phyloP scores from a whole-genome alignment of 2,888 invertebrate species.

The Strigamia transsilvanica region DNA sequence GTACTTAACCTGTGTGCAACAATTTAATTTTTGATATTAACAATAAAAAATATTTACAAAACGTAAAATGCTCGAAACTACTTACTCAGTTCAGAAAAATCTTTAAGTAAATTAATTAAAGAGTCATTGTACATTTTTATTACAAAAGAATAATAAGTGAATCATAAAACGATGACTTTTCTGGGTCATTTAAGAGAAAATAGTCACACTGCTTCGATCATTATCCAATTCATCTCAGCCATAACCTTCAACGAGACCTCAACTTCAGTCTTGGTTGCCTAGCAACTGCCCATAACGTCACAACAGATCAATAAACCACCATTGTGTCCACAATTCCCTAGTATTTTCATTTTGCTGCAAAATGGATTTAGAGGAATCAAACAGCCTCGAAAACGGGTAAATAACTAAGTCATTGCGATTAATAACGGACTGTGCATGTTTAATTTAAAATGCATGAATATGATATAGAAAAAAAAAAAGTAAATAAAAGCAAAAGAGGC shows the following conservation, averaged over 20 bases:
- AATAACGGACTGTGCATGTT: not conserved
- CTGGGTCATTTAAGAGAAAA: not conserved
- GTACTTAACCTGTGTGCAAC: not conserved
- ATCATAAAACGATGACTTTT: not conserved
- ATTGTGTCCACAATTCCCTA: not conserved
- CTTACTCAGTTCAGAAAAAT: too few species aligned
- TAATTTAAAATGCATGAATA: not conserved
- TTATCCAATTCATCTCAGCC: not conserved
- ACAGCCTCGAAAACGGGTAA: not conserved
- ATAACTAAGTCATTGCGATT: not conserved
- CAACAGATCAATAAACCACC: constrained; percentile 35
- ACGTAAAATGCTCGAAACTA: too few species aligned
- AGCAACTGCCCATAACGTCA: constrained; percentile 12
- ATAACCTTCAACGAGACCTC: constrained; percentile 7
- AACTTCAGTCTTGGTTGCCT: constrained; percentile 26
- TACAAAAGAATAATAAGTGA: not conserved
- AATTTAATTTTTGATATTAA: too few species aligned
- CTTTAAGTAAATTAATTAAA: too few species aligned
- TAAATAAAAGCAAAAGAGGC: not conserved
- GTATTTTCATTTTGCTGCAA: not conserved
- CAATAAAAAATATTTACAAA: too few species aligned
- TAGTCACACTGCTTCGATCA: not conserved
- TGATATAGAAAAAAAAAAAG: not conserved
- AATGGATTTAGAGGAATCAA: not conserved
- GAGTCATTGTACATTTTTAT: not conserved